Evolutionary conservation across 2,797 vertebrate species (phyloP).

Genomic region (Mormyrops boulengeri): DNA sequence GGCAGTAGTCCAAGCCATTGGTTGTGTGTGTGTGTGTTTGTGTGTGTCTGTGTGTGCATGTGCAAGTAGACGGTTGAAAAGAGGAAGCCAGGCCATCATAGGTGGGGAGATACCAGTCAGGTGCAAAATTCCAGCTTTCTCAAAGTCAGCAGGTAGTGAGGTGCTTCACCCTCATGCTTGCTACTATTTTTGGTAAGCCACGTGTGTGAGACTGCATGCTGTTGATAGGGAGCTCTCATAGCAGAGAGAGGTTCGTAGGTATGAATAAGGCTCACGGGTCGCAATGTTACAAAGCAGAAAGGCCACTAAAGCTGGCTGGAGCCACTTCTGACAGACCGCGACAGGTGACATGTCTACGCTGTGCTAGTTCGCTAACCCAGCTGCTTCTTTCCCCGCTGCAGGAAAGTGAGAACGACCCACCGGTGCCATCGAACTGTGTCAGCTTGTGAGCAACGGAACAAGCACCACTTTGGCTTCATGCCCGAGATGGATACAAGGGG

Average conservation of each 20-base stretch:
- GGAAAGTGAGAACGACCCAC: constrained; percentile 26
- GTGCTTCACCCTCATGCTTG: background rate
- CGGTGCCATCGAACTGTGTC: background rate
- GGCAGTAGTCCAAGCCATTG: background rate
- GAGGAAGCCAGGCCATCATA: background rate
- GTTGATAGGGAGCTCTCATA: background rate
- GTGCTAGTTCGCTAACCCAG: constrained; percentile 11
- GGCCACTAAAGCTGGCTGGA: background rate
- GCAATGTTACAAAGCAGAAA: background rate
- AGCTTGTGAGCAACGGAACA: background rate
- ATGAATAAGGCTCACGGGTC: background rate
- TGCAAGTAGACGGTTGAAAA: background rate
- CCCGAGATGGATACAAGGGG: constrained; percentile 20
- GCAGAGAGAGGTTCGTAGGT: background rate
- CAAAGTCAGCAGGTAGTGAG: background rate
- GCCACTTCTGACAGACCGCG: constrained; percentile 15
- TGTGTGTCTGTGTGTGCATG: background rate
- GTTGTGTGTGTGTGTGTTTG: background rate
- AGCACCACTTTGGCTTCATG: background rate
- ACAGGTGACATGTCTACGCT: constrained; percentile 15
- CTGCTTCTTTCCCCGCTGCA: constrained; percentile 46
- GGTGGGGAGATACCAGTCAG: background rate
- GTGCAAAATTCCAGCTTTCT: background rate
- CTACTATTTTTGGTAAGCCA: background rate
- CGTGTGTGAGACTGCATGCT: background rate